Conservation (phyloP, 2,888 invertebrate genomes). For the Eurytoma californica region DNA sequence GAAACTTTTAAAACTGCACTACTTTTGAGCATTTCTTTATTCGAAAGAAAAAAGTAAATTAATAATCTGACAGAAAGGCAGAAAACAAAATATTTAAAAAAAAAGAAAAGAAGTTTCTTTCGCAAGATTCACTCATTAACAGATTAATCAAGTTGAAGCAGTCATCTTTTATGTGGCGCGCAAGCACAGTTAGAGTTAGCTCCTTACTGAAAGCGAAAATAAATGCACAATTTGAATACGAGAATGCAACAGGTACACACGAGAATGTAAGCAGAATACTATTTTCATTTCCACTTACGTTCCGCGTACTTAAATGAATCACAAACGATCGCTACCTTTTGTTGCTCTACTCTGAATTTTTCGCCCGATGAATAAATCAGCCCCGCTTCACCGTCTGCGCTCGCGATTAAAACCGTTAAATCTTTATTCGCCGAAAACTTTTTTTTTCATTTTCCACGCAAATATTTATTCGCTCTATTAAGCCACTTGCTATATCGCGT, state of each 20-base stretch:
- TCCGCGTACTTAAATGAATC: conserved; percentile 21
- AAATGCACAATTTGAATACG: conserved; percentile 53
- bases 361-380: conserved; percentile 3
- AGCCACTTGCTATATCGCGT: too few species aligned
- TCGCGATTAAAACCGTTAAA: too few species aligned
- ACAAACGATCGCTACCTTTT: conserved; percentile 33
- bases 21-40: too few species aligned
- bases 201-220: conserved; percentile 32
- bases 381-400: too few species aligned
- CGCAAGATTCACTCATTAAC: too few species aligned
- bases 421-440: too few species aligned
- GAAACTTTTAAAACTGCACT: too few species aligned
- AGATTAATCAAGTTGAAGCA: conserved; percentile 19
- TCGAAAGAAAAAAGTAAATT: too few species aligned
- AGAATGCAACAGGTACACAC: conserved; percentile 51
- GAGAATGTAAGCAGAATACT: conserved; percentile 38
- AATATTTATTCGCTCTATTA: not conserved
- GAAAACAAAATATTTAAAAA: too few species aligned
- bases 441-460: not conserved
- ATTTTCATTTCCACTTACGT: conserved; percentile 47
- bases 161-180: conserved; percentile 17
- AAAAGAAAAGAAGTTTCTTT: too few species aligned
- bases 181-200: conserved; percentile 26
- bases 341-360: conserved; percentile 16
- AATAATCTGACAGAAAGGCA: too few species aligned